A percentile compares a stretch with the other conserved stretches of the same genome.
Conservation (phyloP, 1,140 invertebrate genomes). For the Kradibia gibbosae region DNA sequence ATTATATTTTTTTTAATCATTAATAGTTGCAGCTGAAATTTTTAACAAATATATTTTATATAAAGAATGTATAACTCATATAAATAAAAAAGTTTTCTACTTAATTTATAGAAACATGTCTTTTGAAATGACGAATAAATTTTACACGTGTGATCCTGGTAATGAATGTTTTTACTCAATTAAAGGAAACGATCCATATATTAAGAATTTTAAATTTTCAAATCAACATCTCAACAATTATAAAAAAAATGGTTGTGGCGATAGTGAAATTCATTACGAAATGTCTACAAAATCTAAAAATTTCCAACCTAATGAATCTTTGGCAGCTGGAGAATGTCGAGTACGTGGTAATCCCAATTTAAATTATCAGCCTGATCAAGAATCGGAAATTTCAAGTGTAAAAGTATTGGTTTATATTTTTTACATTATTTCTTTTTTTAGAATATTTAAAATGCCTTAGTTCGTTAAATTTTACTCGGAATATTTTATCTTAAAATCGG, state of each 20-base stretch:
- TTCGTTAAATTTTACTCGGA: too few relatives aligned
- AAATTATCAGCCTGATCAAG: background rate
- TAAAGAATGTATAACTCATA: too few relatives aligned
- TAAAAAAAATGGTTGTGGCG: background rate
- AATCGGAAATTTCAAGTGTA: background rate
- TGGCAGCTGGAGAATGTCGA: conserved; percentile 1
- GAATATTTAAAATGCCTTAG: too few relatives aligned
- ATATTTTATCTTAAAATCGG: too few relatives aligned
- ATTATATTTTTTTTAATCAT: too few relatives aligned
- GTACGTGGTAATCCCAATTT: background rate
- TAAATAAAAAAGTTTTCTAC: too few relatives aligned
- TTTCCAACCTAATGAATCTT: background rate
- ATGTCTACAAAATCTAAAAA: background rate
- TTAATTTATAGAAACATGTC: too few relatives aligned
- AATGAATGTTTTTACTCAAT: background rate
- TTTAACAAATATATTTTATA: too few relatives aligned
- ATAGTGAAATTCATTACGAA: background rate
- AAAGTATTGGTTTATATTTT: background rate
- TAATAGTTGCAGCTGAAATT: too few relatives aligned
- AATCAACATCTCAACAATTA: background rate
- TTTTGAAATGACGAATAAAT: conserved; percentile 6
- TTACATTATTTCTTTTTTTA: too few relatives aligned
- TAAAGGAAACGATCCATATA: background rate
- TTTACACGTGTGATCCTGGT: background rate
- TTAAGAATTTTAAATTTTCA: background rate